Evolutionary conservation across 1,140 invertebrate species (phyloP), one percentile per base, ranked within the genome.

Genomic region (Camponotus vicinus): DNA sequence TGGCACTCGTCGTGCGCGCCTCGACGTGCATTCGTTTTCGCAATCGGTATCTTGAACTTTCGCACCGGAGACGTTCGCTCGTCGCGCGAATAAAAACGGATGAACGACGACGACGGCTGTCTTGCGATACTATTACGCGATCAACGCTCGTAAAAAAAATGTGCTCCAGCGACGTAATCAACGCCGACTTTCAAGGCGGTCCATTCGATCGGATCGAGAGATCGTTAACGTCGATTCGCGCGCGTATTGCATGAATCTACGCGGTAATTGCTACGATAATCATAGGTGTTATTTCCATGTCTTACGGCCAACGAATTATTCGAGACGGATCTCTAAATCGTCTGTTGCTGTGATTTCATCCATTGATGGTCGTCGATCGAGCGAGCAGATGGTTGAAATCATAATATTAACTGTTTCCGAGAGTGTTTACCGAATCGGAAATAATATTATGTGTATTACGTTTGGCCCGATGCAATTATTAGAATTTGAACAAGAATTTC

Each of bases 41-140:
- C 80, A 90, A 91, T 91, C 86, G 86, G 79, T 83, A 75, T 91
- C 89, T 91, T 90, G 89, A 90, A 90, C 89, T 91, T 91, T 91
- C 83, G 86, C 88, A 61, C 75, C 64, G 87, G 77, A 77, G 85
- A 85, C 86, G 80, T 52, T 83, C 82, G 40, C 75, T 64, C 37
- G 77, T 78, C 76, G 64, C 82, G 57, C 59, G 78, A 90, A 89
- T 79, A 79, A 87, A 89, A 90, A 90, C 66, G 76, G 59, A 66
- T 67, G 40, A 78, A 83, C 40, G 67, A 83, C 42, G 49, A 61
- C 59, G 32, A 32, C 32, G 61, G 32, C 42, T 78, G 52, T 71
- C 52, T 71, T 69, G 45, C 64, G 63, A 85, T 79, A 27, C 37
- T 80, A 67, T 79, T 42, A 45, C 76, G 73, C 37, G 76, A 86